These are phyloP conservation scores for Plestiodon gilberti DNA, from an alignment of 2,113 vertebrate species.

Conservation along the genomic window DNA sequence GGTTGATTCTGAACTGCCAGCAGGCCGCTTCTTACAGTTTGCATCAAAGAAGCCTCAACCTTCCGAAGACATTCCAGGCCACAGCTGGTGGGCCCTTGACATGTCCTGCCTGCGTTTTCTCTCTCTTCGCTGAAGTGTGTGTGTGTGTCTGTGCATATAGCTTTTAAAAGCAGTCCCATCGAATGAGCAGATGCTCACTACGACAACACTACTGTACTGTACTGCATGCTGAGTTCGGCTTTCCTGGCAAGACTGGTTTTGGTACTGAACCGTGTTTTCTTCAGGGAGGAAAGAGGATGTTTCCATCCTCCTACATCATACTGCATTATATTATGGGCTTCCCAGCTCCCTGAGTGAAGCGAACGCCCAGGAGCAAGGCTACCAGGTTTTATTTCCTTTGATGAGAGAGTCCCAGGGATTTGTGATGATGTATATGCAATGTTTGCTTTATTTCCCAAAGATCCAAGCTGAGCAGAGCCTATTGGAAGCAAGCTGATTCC, in stretches of 20 bases:
- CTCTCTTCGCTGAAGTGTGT: rapidly evolving
- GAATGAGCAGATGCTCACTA: slow-evolving; percentile 18
- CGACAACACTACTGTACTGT: not conserved
- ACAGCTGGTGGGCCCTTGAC: not conserved
- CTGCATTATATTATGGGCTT: not conserved
- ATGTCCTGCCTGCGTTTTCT: slow-evolving; percentile 6
- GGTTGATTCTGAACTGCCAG: not conserved
- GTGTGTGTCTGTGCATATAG: not conserved
- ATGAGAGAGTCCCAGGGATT: not conserved
- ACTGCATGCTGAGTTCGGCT: slow-evolving; percentile 33
- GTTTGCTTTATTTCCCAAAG: not conserved
- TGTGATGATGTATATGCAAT: not conserved
- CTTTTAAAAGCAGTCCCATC: slow-evolving; percentile 33
- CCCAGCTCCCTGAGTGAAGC: not conserved
- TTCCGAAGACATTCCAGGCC: not conserved
- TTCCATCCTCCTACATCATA: not conserved
- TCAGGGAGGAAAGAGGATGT: not conserved
- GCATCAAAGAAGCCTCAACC: not conserved
- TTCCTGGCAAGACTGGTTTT: slow-evolving; percentile 36
- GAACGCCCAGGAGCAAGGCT: not conserved
- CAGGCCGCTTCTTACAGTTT: slow-evolving; percentile 14
- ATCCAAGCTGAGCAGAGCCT: not conserved
- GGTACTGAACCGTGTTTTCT: slow-evolving; percentile 9
- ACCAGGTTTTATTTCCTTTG: not conserved
- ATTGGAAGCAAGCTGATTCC: not conserved